Conservation (phyloP, 1,140 invertebrate genomes). For the Brachionus paranguensis region DNA sequence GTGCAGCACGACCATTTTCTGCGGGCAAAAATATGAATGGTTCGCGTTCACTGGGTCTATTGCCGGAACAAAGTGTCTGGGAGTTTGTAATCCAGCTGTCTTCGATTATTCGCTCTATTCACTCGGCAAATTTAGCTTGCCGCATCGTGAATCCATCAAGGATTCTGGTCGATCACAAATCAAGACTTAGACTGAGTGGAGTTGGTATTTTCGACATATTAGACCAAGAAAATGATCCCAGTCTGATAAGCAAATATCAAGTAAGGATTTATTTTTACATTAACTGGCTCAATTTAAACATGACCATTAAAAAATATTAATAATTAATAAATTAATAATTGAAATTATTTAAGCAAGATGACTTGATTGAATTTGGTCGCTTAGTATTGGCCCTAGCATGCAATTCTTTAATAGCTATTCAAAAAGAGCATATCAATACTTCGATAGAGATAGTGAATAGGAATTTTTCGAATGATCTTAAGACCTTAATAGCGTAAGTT, state of each 20-base stretch:
- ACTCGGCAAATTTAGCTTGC: constrained; percentile 66
- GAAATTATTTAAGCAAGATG: constrained; percentile 67
- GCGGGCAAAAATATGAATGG: constrained; percentile 43
- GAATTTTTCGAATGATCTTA: constrained; percentile 80
- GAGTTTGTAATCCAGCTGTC: constrained; percentile 89
- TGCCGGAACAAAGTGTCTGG: constrained; percentile 87
- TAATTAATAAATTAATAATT: neutral
- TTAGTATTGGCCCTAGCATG: constrained; percentile 82
- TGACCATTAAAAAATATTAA: neutral
- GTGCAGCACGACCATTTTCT: constrained; percentile 44
- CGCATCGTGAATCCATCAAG: constrained; percentile 20
- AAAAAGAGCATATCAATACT: constrained; percentile 68
- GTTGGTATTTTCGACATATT: constrained; percentile 76
- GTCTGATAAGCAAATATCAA: constrained; percentile 67
- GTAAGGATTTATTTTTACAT: constrained; percentile 42
- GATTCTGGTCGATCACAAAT: constrained; percentile 25
- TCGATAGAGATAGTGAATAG: constrained; percentile 80
- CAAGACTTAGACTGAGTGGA: constrained; percentile 69
- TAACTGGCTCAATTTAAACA: neutral
- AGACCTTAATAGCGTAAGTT: constrained; percentile 81
- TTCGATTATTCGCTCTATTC: constrained; percentile 82
- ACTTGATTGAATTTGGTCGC: constrained; percentile 81
- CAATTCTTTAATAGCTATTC: constrained; percentile 76
- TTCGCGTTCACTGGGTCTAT: constrained; percentile 57
- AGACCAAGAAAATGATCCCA: constrained; percentile 66